Evolutionary conservation across 2,113 vertebrate genomes (phyloP), one percentile per base, ranked within the genome.

Genomic region (Pungitius pungitius): DNA sequence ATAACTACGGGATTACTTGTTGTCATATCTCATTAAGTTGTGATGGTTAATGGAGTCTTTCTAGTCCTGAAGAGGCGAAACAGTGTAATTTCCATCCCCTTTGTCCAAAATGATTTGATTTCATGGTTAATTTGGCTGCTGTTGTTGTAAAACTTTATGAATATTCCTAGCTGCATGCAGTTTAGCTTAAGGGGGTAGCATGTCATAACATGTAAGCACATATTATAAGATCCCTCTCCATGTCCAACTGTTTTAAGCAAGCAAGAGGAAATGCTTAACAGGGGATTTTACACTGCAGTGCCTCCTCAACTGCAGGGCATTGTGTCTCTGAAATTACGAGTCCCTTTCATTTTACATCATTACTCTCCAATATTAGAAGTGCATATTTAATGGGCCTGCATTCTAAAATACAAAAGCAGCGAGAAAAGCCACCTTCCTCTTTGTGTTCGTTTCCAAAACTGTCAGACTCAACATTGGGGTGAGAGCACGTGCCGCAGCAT

Each of bases 71-170:
- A 58, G 30, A 61, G 58, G 30, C 68, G 55, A 67, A 78, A 47
- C 22, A 47, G 43, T 27, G 3, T 73, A 26, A 61, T 51, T 72
- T 82, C 57, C n/a, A 15, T 61, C 55, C 22, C 26, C 27, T 51
- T 66, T 78, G 60, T 82, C 43, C 71, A 67, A 27, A 79, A 73
- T 22, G 1, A 70, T 75, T 70, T 66, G 0, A 69, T 66, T 67
- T 80, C 63, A 67, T 26, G 58, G 12, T 78, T 76, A 3, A 45
- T 74, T 82, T 85, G 18, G 35, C 47, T 42, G 51, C 37, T 51
- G 35, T 52, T 72, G 75, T 69, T 69, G 30, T 56, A 78, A 78
- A 71, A 30, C 26, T 12, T 4, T 17, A 22, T 52, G 47, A 77
- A 63, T 82, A 73, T 75, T 75, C 83, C 27, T 58, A 54, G 57